Evolutionary conservation across 2,797 vertebrate genomes (phyloP), one percentile per base, ranked within the genome.

Genomic region (Novumbra hubbsi): DNA sequence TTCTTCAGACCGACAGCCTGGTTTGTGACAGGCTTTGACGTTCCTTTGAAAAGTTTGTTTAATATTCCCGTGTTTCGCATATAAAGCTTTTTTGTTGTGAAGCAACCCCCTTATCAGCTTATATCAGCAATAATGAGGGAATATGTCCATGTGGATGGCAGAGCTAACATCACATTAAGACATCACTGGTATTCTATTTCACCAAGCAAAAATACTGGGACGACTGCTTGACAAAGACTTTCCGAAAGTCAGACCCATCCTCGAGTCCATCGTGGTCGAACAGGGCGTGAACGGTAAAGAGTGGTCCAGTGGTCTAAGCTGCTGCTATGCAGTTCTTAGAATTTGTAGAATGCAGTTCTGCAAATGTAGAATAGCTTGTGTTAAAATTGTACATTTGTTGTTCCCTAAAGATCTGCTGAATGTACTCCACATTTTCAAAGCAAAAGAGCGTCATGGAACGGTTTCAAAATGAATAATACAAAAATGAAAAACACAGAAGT

Each of bases 31-130:
- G 64, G 73, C 78, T 65, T 72, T 82, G 76, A 60, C 73, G 78
- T 76, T 34, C 68, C 77, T 82, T 81, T 87, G 68, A 89, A 79
- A 87, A 77, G 84, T 69, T 49, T 45, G 76, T 77, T 75, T 75
- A 77, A 66, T 38, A 52, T 52, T 6, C 50, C 8, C 5, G 34
- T 38, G 2, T 4, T 52, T 55, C n/a, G 7, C 19, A 55, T 8
- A 55, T 21, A 9, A 55, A 52, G 50, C 52, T 55, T 52, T 19
- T 8, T 55, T 55, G 52, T 52, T 19, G 52, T 21, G n/a, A 19
- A 55, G 52, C 16, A 52, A 38, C 34, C 5, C 34, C 34, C 34
- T 38, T 38, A 38, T 38, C 34, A 38, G 34, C 34, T 7, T 7
- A 38, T 38, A 38, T 38, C 34, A 38, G 34, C 34, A 38, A 38